Evolutionary conservation across 2,113 vertebrate genomes (phyloP).

Genomic region (Sardina pilchardus): DNA sequence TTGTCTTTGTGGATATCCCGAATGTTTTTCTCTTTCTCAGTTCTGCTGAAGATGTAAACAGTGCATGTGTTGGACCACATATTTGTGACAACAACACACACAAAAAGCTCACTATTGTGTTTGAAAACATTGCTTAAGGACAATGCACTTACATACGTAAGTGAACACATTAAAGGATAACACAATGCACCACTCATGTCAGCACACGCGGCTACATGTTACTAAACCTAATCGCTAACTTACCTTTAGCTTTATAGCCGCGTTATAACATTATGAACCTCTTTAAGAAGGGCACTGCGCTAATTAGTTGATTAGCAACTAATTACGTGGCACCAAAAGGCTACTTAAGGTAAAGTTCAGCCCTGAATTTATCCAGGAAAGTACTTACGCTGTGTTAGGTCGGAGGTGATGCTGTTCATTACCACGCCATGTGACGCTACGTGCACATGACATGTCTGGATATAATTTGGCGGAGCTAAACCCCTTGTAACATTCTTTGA

Average conservation of each 20-base stretch:
- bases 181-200: not conserved
- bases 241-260: not conserved
- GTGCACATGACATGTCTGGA: slow-evolving; percentile 13
- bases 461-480: slow-evolving; percentile 8
- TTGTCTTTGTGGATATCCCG: not conserved
- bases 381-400: not conserved
- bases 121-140: not conserved
- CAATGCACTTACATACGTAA: not conserved
- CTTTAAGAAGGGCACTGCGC: not conserved
- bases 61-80: not conserved
- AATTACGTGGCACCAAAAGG: not conserved
- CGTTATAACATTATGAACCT: too few species aligned
- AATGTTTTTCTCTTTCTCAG: not conserved
- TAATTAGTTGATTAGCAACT: not conserved
- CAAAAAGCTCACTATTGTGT: not conserved
- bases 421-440: not conserved
- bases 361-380: not conserved
- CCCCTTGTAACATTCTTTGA: not conserved
- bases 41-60: not conserved
- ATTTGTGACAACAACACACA: not conserved
- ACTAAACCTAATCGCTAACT: not conserved
- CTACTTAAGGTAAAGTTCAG: not conserved
- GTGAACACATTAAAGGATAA: not conserved
- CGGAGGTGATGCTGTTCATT: not conserved
- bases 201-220: not conserved